Percentiles rank a stretch among this genome's conserved stretches.
These are phyloP conservation scores for Lutraria rhynchaena DNA, from an alignment of 1,140 invertebrate genomes.

Conservation along the genomic window DNA sequence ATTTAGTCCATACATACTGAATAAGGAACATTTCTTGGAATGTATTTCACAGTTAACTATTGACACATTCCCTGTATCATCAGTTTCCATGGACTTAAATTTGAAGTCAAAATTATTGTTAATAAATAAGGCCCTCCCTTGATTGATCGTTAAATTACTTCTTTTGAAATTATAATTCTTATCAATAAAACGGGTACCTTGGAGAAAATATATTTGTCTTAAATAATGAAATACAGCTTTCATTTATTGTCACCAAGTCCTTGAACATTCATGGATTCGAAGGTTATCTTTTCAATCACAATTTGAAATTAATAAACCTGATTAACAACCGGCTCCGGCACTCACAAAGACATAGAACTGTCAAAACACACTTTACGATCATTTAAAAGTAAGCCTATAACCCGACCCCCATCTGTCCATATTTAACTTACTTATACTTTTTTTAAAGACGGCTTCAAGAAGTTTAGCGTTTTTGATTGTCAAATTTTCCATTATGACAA, in stretches of 20 bases:
- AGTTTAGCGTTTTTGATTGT: too few relatives aligned
- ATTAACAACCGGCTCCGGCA: too few relatives aligned
- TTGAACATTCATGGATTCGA: slow-evolving; percentile 41
- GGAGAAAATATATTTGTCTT: slow-evolving; percentile 3
- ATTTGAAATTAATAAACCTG: too few relatives aligned
- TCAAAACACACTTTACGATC: too few relatives aligned
- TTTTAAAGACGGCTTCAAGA: too few relatives aligned
- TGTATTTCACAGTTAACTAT: slow-evolving; percentile 34
- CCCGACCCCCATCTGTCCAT: too few relatives aligned
- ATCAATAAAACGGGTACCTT: slow-evolving; percentile 36
- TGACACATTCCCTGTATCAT: slow-evolving; percentile 31
- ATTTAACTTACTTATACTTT: too few relatives aligned
- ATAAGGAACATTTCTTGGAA: not conserved
- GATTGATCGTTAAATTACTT: not conserved
- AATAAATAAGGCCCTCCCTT: slow-evolving; percentile 41
- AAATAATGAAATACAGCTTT: slow-evolving; percentile 17
- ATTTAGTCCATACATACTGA: slow-evolving; percentile 53
- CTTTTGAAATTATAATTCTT: not conserved
- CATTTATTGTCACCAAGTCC: slow-evolving; percentile 30
- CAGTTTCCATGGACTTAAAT: not conserved
- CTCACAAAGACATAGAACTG: too few relatives aligned
- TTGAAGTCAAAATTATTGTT: slow-evolving; percentile 52
- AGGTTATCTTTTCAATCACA: slow-evolving; percentile 13
- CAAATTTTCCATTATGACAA: too few relatives aligned
- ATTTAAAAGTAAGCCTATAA: too few relatives aligned